phyloP scores from a whole-genome alignment of 2,888 invertebrate species.

The Blastobasis lacticolella region DNA sequence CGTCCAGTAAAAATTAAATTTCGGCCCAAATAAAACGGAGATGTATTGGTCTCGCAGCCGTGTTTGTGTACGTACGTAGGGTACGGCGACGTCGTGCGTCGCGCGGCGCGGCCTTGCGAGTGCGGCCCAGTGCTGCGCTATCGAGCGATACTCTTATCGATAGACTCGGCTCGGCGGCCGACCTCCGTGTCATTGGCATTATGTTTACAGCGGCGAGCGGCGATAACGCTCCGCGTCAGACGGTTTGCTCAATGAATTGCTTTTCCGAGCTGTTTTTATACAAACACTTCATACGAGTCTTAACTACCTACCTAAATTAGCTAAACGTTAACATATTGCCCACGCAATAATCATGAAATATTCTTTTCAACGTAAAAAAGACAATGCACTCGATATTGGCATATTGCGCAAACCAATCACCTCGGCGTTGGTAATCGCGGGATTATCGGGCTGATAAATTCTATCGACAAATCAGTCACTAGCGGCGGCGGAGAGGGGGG shows the following conservation, averaged over 20 bases:
- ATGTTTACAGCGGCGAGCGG: slow-evolving; percentile 48
- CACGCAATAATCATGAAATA: too few relatives aligned
- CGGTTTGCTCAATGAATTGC: slow-evolving; percentile 30
- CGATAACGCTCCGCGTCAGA: slow-evolving; percentile 48
- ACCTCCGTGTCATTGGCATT: slow-evolving; percentile 67
- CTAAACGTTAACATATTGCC: neutral
- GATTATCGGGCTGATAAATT: slow-evolving; percentile 9
- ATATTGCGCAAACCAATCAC: too few relatives aligned
- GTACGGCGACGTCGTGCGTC: slow-evolving; percentile 35
- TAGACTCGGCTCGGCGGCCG: slow-evolving; percentile 32
- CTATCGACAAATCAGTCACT: slow-evolving; percentile 58
- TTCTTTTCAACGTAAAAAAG: too few relatives aligned
- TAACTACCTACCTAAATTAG: too few relatives aligned
- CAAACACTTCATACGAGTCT: too few relatives aligned
- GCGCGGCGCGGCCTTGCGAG: slow-evolving; percentile 58
- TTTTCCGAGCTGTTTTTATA: neutral
- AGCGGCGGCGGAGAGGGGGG: slow-evolving; percentile 31
- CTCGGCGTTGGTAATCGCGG: too few relatives aligned
- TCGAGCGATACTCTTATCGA: slow-evolving; percentile 53
- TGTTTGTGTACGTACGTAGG: slow-evolving; percentile 38
- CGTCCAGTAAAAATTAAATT: slow-evolving; percentile 26
- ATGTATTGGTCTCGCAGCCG: slow-evolving; percentile 32
- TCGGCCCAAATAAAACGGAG: slow-evolving; percentile 24
- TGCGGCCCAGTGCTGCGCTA: slow-evolving; percentile 55
- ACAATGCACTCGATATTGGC: too few relatives aligned